Conservation (phyloP, 2,113 vertebrate species). For the Tachysurus fulvidraco region DNA sequence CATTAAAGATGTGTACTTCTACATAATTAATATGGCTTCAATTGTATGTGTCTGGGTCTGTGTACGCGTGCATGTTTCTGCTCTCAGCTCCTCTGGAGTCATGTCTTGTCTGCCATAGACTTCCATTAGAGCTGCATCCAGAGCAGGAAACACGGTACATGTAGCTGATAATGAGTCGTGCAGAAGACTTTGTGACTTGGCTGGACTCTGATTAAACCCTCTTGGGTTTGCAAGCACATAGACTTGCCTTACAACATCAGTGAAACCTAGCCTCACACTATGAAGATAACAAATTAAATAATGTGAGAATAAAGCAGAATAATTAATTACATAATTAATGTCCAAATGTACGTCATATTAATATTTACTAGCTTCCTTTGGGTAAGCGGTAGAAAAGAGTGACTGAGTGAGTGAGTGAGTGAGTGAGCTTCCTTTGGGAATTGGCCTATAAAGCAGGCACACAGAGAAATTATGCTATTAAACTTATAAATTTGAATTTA, state of each 20-base stretch:
- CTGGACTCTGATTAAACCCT: slow-evolving; percentile 74
- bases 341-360: not conserved
- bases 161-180: slow-evolving; percentile 69
- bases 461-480: not conserved
- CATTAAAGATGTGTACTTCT: slow-evolving; percentile 73
- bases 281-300: slow-evolving; percentile 17
- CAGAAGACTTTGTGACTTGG: slow-evolving; percentile 66
- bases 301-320: slow-evolving; percentile 24
- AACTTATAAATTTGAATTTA: not conserved
- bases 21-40: slow-evolving; percentile 70
- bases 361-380: not conserved
- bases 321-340: slow-evolving; percentile 2
- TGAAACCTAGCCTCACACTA: slow-evolving; percentile 12
- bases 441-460: not conserved
- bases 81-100: slow-evolving; percentile 54
- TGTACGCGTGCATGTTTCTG: slow-evolving; percentile 32
- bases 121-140: slow-evolving; percentile 58
- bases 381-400: too few relatives aligned
- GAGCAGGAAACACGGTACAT: slow-evolving; percentile 67
- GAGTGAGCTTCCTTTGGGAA: not conserved
- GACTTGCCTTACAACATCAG: slow-evolving; percentile 59
- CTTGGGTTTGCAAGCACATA: slow-evolving; percentile 66
- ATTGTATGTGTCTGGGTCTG: slow-evolving; percentile 57
- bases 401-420: too few relatives aligned
- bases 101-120: slow-evolving; percentile 64